Evolutionary conservation across 1,140 invertebrate species (phyloP).

Genomic region (Pseudomyrmex cubaensis): DNA sequence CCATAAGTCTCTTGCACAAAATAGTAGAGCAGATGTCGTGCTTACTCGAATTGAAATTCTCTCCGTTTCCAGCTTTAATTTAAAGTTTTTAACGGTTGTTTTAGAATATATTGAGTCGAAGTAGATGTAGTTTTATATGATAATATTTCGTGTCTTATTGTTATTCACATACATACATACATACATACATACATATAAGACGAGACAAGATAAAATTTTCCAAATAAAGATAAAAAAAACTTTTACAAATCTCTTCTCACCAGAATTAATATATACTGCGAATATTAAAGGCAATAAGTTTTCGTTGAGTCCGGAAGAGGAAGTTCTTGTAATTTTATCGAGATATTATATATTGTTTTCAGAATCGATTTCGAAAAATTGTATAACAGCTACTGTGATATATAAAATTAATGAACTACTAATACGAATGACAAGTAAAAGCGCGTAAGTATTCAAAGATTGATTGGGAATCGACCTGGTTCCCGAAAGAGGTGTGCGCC

Average conservation of each 20-base stretch:
- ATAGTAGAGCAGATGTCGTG: slow-evolving; percentile 71
- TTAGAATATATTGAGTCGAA: not conserved
- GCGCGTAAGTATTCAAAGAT: slow-evolving; percentile 73
- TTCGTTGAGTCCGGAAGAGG: not conserved
- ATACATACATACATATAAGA: no score
- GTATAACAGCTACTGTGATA: not conserved
- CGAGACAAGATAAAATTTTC: no score
- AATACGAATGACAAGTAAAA: slow-evolving; percentile 34
- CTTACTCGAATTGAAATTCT: not conserved
- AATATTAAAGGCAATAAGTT: not conserved
- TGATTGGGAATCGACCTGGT: slow-evolving; percentile 71
- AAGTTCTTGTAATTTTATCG: slow-evolving; percentile 12
- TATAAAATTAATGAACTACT: slow-evolving; percentile 20
- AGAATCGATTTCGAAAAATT: no score
- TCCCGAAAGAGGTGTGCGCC: slow-evolving; percentile 56
- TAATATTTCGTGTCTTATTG: no score
- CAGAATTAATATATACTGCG: not conserved
- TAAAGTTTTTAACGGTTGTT: no score
- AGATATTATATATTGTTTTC: not conserved
- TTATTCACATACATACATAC: no score
- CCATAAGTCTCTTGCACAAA: slow-evolving; percentile 75
- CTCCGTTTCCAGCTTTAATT: no score
- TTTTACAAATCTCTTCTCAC: no score
- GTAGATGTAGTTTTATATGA: not conserved
- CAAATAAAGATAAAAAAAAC: no score